Percentiles rank a stretch among this genome's conserved stretches.
phyloP scores from a whole-genome alignment of 2,113 vertebrate species.

The Pygoscelis antarcticus region DNA sequence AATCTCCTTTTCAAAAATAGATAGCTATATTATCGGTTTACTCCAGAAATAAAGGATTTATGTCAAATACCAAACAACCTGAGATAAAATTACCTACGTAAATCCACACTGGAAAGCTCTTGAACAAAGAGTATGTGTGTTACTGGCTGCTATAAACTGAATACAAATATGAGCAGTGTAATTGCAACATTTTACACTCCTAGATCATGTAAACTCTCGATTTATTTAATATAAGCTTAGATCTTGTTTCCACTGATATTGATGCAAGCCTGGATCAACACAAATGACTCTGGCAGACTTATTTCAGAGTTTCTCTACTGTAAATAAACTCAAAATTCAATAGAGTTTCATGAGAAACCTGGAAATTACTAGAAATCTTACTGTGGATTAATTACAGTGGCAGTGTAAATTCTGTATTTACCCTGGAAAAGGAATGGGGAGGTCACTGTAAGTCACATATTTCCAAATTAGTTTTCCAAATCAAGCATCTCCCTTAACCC shows the following conservation, averaged over 20 bases:
- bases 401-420: neutral
- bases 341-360: neutral
- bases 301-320: neutral
- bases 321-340: neutral
- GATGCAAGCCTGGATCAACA: neutral
- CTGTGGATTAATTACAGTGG: neutral
- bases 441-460: neutral
- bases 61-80: neutral
- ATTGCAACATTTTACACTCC: neutral
- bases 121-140: neutral
- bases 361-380: neutral
- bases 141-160: neutral
- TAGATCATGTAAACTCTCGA: neutral
- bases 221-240: neutral
- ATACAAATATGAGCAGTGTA: neutral
- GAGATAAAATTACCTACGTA: neutral
- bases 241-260: neutral
- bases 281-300: neutral
- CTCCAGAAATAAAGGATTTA: neutral
- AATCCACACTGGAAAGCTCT: neutral
- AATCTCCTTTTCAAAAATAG: neutral
- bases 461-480: conserved; percentile 28
- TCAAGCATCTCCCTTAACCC: neutral
- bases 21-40: neutral
- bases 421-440: neutral